Percentiles rank a stretch among this genome's conserved stretches.
phyloP scores from a whole-genome alignment of 2,888 invertebrate species.

The Conistra vaccinii region DNA sequence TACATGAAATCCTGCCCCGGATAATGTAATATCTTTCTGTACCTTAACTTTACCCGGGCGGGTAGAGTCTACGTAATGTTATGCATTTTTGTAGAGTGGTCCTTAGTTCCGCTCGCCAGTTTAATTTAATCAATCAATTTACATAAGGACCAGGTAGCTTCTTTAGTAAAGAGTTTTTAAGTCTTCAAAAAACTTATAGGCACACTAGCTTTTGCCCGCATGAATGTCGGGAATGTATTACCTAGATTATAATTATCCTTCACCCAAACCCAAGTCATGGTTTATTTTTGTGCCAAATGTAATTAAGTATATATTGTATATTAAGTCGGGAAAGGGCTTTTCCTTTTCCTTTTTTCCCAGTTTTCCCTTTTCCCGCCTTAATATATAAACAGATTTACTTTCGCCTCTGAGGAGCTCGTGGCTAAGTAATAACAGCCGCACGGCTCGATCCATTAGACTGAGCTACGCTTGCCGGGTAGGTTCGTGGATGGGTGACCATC shows the following conservation, averaged over 20 bases:
- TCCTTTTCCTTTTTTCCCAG: no score
- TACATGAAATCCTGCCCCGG: constrained; percentile 57
- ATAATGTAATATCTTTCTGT: constrained; percentile 21
- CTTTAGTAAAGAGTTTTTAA: no score
- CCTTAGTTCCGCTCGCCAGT: constrained; percentile 42
- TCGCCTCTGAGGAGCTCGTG: no score
- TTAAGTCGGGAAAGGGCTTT: no score
- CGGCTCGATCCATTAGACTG: no score
- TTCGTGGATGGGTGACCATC: no score
- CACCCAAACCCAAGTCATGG: background rate
- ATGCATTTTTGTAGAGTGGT: constrained; percentile 41
- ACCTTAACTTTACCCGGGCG: background rate
- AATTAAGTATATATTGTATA: background rate
- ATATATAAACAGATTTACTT: background rate
- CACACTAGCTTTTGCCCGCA: background rate
- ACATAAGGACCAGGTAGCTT: constrained; percentile 32
- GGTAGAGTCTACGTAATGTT: constrained; percentile 35
- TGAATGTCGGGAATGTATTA: no score
- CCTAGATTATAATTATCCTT: no score
- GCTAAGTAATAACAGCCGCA: no score
- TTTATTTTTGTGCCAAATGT: background rate
- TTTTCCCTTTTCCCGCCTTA: background rate
- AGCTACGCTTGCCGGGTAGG: no score
- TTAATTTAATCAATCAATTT: constrained; percentile 46
- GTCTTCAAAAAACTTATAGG: background rate